These are phyloP conservation scores for Empidonax alnorum DNA, from an alignment of 2,113 vertebrate species.

Conservation along the genomic window DNA sequence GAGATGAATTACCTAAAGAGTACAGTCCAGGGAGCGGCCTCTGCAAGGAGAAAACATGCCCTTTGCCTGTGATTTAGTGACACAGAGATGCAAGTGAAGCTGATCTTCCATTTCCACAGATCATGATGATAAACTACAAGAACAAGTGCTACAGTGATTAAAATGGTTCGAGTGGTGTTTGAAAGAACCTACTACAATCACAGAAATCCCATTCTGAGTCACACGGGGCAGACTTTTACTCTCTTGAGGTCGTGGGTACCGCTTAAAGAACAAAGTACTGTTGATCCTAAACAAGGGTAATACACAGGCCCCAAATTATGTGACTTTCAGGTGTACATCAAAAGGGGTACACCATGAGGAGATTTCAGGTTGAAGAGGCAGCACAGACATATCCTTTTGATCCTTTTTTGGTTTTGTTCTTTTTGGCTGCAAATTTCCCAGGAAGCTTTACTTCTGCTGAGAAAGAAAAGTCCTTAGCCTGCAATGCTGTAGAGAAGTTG, in stretches of 20 bases:
- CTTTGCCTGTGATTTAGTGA: constrained; percentile 20
- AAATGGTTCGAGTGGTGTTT: background rate
- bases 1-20: constrained; percentile 14
- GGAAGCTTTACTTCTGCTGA: background rate
- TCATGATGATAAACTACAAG: background rate
- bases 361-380: background rate
- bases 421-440: background rate
- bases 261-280: background rate
- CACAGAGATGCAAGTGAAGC: background rate
- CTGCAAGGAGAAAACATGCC: background rate
- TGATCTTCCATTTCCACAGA: constrained; percentile 1
- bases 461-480: background rate
- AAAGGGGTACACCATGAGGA: background rate
- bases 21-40: background rate
- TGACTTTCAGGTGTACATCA: background rate
- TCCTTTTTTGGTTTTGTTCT: background rate
- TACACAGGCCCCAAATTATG: background rate
- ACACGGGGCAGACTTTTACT: background rate
- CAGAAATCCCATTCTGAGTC: background rate
- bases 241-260: background rate
- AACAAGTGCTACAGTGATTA: background rate
- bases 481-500: background rate
- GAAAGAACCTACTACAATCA: background rate
- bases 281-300: background rate
- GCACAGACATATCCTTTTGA: background rate